phyloP scores from a whole-genome alignment of 2,113 vertebrate species.

The Pangasianodon hypophthalmus region DNA sequence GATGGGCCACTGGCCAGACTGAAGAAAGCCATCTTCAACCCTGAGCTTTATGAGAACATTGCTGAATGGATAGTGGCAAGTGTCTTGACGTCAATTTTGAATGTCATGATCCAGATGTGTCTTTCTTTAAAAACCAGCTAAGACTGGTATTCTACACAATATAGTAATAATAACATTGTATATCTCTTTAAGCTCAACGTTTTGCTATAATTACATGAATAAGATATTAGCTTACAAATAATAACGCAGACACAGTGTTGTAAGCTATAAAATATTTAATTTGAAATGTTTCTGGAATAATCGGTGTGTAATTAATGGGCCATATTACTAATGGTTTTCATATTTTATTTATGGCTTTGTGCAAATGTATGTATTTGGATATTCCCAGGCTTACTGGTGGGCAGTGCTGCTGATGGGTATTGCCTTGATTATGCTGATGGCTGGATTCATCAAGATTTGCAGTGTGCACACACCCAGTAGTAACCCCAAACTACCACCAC shows the following conservation, averaged over 20 bases:
- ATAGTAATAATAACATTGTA: background rate
- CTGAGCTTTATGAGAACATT: slow-evolving; percentile 96
- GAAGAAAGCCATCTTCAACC: slow-evolving; percentile 99
- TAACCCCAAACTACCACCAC: slow-evolving; percentile 97
- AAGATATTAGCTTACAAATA: background rate
- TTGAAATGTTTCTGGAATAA: background rate
- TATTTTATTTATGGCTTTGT: background rate
- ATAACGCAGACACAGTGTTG: background rate
- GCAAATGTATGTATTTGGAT: background rate
- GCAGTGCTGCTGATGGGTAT: slow-evolving; percentile 97
- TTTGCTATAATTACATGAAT: background rate
- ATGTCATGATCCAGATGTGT: background rate
- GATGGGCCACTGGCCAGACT: slow-evolving; percentile 93
- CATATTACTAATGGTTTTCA: background rate
- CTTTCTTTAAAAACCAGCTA: background rate
- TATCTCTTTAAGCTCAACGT: background rate
- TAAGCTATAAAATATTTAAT: background rate
- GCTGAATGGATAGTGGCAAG: slow-evolving; percentile 98
- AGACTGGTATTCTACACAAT: background rate
- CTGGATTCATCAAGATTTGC: slow-evolving; percentile 99
- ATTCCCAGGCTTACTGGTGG: slow-evolving; percentile 92
- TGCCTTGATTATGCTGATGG: slow-evolving; percentile 98
- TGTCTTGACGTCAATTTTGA: slow-evolving; percentile 38
- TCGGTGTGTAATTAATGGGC: background rate
- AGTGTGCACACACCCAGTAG: slow-evolving; percentile 99